Conservation (phyloP, 2,888 invertebrate species). For the Zele albiditarsus region DNA sequence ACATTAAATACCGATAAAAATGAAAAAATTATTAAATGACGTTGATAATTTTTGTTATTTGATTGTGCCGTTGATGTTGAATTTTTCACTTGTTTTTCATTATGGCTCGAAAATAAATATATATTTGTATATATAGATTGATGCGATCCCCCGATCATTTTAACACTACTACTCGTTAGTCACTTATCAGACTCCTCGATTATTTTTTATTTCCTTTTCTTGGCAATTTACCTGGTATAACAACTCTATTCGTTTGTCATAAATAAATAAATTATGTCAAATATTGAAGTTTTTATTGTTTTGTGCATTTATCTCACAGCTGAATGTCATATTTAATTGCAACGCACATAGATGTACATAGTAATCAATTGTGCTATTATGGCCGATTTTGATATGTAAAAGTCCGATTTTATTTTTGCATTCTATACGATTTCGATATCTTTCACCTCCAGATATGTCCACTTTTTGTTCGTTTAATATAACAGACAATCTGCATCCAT, state of each 20-base stretch:
- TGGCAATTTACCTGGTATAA: background rate
- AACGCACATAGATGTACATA: background rate
- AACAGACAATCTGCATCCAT: no score
- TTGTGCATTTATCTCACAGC: background rate
- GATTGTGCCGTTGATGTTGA: background rate
- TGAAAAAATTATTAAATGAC: conserved; percentile 25
- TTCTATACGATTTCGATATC: background rate
- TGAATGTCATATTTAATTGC: background rate
- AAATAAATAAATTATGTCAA: conserved; percentile 14
- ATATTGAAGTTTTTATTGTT: background rate
- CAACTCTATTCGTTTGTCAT: background rate
- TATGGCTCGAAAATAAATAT: background rate
- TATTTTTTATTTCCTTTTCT: background rate
- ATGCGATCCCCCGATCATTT: background rate
- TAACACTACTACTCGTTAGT: background rate
- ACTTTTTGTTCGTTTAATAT: no score
- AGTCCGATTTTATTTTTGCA: background rate
- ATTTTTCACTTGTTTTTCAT: background rate
- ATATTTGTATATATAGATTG: background rate
- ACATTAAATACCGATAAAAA: conserved; percentile 38
- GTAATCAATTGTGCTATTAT: background rate
- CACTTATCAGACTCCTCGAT: background rate
- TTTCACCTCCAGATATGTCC: background rate
- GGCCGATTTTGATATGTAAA: background rate
- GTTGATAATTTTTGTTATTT: background rate